These are phyloP conservation scores for Heliconius hortense DNA, from an alignment of 2,888 invertebrate species.

Conservation along the genomic window DNA sequence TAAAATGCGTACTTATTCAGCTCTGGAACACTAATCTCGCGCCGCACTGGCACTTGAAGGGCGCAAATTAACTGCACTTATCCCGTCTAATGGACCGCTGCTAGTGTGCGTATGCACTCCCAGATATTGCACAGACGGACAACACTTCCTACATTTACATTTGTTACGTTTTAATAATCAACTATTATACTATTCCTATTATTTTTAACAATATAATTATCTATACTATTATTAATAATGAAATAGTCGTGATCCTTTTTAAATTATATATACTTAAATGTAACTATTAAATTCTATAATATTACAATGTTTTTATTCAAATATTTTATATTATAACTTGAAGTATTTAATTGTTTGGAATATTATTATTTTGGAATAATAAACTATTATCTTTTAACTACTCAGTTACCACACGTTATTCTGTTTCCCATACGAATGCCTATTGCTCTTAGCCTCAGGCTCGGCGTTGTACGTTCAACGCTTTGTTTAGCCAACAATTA, in stretches of 20 bases:
- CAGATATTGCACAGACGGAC: conserved; percentile 46
- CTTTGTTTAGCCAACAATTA: conserved; percentile 78
- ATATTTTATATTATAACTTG: neutral
- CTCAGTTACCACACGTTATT: conserved; percentile 47
- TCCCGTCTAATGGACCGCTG: conserved; percentile 69
- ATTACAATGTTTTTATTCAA: too few species aligned
- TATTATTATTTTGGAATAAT: conserved; percentile 22
- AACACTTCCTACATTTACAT: conserved; percentile 25
- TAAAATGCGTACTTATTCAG: conserved; percentile 51
- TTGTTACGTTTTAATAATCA: neutral
- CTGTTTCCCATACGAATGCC: conserved; percentile 66
- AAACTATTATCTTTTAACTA: conserved; percentile 36
- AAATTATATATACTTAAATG: neutral
- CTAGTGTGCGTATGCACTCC: conserved; percentile 56
- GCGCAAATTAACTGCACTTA: conserved; percentile 77
- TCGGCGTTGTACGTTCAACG: conserved; percentile 65
- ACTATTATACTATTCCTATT: too few species aligned
- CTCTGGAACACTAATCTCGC: conserved; percentile 54
- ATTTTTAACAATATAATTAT: too few species aligned
- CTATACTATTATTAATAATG: neutral
- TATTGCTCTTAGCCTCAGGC: conserved; percentile 60
- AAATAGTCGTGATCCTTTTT: neutral
- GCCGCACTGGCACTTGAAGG: conserved; percentile 54
- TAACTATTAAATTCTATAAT: neutral
- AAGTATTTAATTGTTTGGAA: neutral